phyloP scores from a whole-genome alignment of 1,140 invertebrate species.

The Sinonovacula constricta region DNA sequence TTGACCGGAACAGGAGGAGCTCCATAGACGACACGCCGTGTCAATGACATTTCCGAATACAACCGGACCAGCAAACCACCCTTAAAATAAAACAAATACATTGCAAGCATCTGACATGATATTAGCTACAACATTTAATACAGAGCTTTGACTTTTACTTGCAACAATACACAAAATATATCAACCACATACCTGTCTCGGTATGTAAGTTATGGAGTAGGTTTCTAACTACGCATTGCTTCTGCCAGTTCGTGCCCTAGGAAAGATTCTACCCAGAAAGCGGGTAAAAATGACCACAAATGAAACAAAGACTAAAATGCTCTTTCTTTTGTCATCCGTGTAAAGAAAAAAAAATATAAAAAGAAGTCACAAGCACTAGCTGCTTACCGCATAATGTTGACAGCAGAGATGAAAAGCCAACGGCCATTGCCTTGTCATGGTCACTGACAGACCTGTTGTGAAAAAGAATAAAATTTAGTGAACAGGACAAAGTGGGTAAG shows the following conservation, averaged over 20 bases:
- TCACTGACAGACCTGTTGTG: slow-evolving; percentile 43
- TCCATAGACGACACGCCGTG: slow-evolving; percentile 57
- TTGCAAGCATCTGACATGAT: too few species aligned
- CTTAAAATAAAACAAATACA: slow-evolving; percentile 42
- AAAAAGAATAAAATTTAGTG: too few species aligned
- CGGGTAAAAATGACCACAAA: background rate
- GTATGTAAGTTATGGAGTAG: too few species aligned
- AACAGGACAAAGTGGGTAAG: too few species aligned
- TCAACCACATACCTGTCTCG: too few species aligned
- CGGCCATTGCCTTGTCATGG: slow-evolving; percentile 32
- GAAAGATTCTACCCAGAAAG: too few species aligned
- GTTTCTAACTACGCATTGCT: too few species aligned
- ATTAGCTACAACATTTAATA: too few species aligned
- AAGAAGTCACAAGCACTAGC: too few species aligned
- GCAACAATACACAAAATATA: too few species aligned
- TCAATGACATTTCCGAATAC: slow-evolving; percentile 59
- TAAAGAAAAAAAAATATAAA: background rate
- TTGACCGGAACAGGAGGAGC: slow-evolving; percentile 37
- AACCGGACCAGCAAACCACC: slow-evolving; percentile 65
- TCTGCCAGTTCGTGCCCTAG: too few species aligned
- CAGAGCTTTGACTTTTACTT: too few species aligned
- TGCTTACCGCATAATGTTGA: slow-evolving; percentile 42
- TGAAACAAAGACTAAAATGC: background rate
- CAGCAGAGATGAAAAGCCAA: slow-evolving; percentile 35
- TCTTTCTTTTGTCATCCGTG: background rate